Evolutionary conservation across 2,797 vertebrate species (phyloP).

Genomic region (Ceryle rudis): DNA sequence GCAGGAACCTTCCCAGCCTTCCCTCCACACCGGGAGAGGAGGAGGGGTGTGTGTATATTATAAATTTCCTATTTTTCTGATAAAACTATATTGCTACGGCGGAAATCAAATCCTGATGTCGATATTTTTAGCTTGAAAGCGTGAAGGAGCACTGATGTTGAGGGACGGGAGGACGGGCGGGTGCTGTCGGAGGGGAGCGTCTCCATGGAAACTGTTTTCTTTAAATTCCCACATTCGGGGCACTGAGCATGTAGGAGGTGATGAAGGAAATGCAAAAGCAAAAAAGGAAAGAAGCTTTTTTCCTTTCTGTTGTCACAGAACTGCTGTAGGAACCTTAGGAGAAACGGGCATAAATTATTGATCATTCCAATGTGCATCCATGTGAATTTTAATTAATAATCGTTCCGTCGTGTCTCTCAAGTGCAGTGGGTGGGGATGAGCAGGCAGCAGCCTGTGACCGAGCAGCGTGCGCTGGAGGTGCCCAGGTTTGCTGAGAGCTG

Average conservation of each 20-base stretch:
- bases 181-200: conserved; percentile 84
- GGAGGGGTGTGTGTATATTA: background rate
- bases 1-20: background rate
- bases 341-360: conserved; percentile 71
- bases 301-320: conserved; percentile 75
- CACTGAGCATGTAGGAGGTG: conserved; percentile 79
- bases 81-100: conserved; percentile 55
- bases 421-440: background rate
- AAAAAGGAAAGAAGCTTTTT: conserved; percentile 63
- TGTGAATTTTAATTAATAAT: conserved; percentile 58
- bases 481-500: background rate
- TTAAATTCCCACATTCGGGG: conserved; percentile 83
- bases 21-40: background rate
- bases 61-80: conserved; percentile 68
- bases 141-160: conserved; percentile 76
- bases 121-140: conserved; percentile 81
- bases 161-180: conserved; percentile 71
- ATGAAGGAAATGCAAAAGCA: conserved; percentile 66
- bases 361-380: background rate
- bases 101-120: conserved; percentile 77
- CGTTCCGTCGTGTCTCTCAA: conserved; percentile 9
- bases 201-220: conserved; percentile 95
- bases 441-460: background rate
- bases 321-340: conserved; percentile 49
- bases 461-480: background rate